Evolutionary conservation across 2,113 vertebrate species (phyloP).

Genomic region (Cyanoderma ruficeps): DNA sequence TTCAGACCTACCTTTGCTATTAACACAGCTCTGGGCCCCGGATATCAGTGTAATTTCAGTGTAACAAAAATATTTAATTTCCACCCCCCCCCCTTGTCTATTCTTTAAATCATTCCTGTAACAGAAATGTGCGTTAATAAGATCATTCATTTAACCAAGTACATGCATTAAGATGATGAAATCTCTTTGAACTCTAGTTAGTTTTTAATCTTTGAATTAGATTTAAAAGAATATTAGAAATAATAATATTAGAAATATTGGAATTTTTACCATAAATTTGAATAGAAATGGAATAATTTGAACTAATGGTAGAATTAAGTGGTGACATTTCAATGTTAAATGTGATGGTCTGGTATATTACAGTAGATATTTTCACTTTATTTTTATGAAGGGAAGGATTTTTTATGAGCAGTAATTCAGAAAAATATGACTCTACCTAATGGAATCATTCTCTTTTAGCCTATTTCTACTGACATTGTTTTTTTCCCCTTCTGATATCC

Average conservation of each 20-base stretch:
- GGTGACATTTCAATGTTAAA: constrained; percentile 77
- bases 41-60: constrained; percentile 6
- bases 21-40: constrained; percentile 24
- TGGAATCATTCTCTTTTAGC: constrained; percentile 58
- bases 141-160: constrained; percentile 39
- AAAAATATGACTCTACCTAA: constrained; percentile 67
- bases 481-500: not conserved
- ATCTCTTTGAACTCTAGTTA: constrained; percentile 66
- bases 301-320: constrained; percentile 76
- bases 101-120: constrained; percentile 60
- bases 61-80: constrained; percentile 53
- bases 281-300: constrained; percentile 76
- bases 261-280: constrained; percentile 80
- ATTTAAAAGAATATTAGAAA: constrained; percentile 69
- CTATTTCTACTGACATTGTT: not conserved
- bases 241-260: constrained; percentile 72
- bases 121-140: constrained; percentile 30
- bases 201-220: constrained; percentile 68
- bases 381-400: constrained; percentile 67
- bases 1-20: not conserved
- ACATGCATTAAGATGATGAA: constrained; percentile 53
- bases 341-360: constrained; percentile 76
- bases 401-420: constrained; percentile 72
- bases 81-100: not conserved
- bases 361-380: constrained; percentile 68